Evolutionary conservation across 2,113 vertebrate genomes (phyloP), one percentile per base, ranked within the genome.

Genomic region (Zeus faber): DNA sequence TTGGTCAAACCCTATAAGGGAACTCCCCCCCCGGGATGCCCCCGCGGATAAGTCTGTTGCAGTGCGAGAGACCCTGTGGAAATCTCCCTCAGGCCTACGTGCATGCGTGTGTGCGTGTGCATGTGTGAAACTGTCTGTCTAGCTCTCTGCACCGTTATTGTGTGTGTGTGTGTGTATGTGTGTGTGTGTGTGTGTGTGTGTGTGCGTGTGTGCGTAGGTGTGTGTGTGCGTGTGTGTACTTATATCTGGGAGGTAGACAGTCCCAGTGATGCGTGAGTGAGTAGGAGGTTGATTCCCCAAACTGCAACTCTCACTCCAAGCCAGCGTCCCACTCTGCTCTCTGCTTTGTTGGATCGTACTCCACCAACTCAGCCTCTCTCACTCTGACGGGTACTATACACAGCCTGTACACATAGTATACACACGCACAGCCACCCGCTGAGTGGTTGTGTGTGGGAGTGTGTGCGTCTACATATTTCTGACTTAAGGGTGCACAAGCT

Each of bases 241-340:
- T 35, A 13, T 14, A 78, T 84, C 77, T 81, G 81, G 54, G 74
- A 80, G 76, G 75, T 78, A 80, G 67, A 76, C 74, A 79, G 80
- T 74, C 76, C 78, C 79, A 77, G 72, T 76, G 74, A 81, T 76
- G 79, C 70, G 57, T 80, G 82, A 79, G 53, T 45, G 40, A 55
- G 82, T 83, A 78, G 82, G 82, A 83, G 82, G 76, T 60, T 81
- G 78, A 84, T 82, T 83, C 83, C 80, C 77, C 82, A 76, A 84
- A 78, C 72, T 84, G 84, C 82, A 80, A 53, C 64, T 29, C 74
- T 71, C 40, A 44, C 80, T 81, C 69, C 76, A 79, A 75, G 81
- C 78, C 67, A 73, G 60, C 82, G 83, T 84, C 78, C 80, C 81
- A 83, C 80, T 80, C 71, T 72, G 56, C 67, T 55, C 69, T 31